phyloP scores from a whole-genome alignment of 2,888 invertebrate genomes.

The Exocentrus adspersus region DNA sequence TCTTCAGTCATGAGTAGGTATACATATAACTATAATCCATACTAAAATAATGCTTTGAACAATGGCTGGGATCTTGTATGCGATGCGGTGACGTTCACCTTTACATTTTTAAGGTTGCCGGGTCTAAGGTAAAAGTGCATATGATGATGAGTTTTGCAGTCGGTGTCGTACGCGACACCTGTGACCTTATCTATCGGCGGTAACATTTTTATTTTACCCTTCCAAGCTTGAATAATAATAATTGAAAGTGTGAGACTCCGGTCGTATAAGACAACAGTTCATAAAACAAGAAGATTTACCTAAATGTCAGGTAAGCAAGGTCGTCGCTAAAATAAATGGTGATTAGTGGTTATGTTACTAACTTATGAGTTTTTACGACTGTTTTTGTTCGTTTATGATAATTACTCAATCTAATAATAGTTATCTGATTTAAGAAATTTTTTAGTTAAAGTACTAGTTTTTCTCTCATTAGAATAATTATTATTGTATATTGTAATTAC shows the following conservation, averaged over 20 bases:
- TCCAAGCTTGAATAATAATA: too few species aligned
- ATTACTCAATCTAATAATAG: too few species aligned
- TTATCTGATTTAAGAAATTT: too few species aligned
- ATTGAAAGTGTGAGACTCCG: not conserved
- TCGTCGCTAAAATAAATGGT: constrained; percentile 2
- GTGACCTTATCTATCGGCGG: constrained; percentile 12
- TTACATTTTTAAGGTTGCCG: constrained; percentile 22
- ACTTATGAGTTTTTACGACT: not conserved
- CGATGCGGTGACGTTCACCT: constrained; percentile 24
- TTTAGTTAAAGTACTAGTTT: too few species aligned
- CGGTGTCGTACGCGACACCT: not conserved
- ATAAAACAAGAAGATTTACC: constrained; percentile 4
- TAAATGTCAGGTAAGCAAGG: constrained; percentile 3
- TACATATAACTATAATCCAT: too few species aligned
- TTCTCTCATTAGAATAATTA: too few species aligned
- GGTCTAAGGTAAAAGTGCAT: constrained; percentile 11
- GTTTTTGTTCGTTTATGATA: constrained; percentile 2
- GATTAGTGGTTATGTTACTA: constrained; percentile 2
- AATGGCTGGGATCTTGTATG: too few species aligned
- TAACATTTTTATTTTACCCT: constrained; percentile 16
- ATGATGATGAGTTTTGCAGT: constrained; percentile 9
- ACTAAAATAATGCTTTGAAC: too few species aligned
- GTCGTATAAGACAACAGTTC: not conserved
- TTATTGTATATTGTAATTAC: too few species aligned
- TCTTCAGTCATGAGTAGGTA: too few species aligned